phyloP scores from a whole-genome alignment of 2,888 invertebrate species.

The Drosophila pegasa region DNA sequence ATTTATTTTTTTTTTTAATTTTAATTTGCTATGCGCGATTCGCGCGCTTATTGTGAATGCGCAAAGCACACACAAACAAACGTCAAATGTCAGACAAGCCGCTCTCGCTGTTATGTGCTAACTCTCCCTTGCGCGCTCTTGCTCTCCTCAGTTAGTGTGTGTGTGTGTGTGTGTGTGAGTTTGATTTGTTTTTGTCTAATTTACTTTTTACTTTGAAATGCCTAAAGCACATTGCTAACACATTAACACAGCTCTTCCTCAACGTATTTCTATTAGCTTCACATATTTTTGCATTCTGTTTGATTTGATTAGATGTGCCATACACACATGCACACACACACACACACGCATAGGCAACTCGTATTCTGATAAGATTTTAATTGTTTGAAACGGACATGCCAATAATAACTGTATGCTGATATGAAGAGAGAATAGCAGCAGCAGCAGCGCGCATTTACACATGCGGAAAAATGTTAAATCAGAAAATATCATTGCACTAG shows the following conservation, averaged over 20 bases:
- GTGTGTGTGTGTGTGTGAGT: slow-evolving; percentile 36
- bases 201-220: slow-evolving; percentile 30
- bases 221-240: slow-evolving; percentile 15
- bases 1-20: slow-evolving; percentile 54
- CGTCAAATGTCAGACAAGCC: slow-evolving; percentile 74
- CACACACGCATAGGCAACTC: slow-evolving; percentile 23
- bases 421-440: slow-evolving; percentile 6
- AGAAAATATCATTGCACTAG: background rate
- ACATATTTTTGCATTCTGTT: slow-evolving; percentile 6
- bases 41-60: slow-evolving; percentile 71
- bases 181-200: slow-evolving; percentile 52
- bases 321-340: slow-evolving; percentile 8
- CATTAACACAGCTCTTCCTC: background rate
- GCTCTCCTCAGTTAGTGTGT: slow-evolving; percentile 9
- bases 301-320: slow-evolving; percentile 37
- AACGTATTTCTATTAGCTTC: slow-evolving; percentile 12
- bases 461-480: slow-evolving; percentile 16
- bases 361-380: slow-evolving; percentile 73
- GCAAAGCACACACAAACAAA: slow-evolving; percentile 70
- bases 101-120: slow-evolving; percentile 32
- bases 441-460: slow-evolving; percentile 1
- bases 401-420: slow-evolving; percentile 52
- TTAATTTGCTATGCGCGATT: slow-evolving; percentile 75
- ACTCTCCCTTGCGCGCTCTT: slow-evolving; percentile 16
- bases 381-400: slow-evolving; percentile 67